Evolutionary conservation across 2,113 vertebrate genomes (phyloP).

Genomic region (Bungarus multicinctus): DNA sequence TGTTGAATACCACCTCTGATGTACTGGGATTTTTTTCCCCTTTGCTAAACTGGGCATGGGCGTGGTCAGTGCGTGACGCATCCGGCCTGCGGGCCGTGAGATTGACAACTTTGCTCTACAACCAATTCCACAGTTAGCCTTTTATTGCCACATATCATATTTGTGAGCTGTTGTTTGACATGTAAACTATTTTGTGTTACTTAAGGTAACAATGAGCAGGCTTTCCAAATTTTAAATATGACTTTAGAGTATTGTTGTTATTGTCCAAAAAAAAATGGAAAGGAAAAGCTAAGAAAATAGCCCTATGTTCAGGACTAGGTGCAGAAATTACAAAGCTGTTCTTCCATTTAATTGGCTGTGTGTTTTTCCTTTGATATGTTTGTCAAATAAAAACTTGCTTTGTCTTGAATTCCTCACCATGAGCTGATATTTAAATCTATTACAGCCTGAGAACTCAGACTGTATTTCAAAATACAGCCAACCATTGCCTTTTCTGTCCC

Average conservation of each 20-base stretch:
- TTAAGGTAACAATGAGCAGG: not conserved
- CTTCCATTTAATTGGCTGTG: not conserved
- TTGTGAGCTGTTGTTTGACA: not conserved
- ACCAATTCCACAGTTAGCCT: not conserved
- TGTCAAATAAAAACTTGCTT: not conserved
- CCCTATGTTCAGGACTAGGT: not conserved
- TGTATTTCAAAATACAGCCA: not conserved
- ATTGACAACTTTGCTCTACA: no score
- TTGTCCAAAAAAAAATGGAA: not conserved
- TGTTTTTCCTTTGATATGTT: not conserved
- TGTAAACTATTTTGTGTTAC: not conserved
- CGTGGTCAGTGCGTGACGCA: no score
- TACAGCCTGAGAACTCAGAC: not conserved
- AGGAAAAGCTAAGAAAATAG: not conserved
- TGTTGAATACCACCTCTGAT: no score
- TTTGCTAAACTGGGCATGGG: no score
- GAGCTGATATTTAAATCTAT: not conserved
- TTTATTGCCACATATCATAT: not conserved
- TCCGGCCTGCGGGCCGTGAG: no score
- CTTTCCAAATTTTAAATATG: not conserved
- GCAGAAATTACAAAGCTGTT: not conserved
- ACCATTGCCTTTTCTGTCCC: not conserved
- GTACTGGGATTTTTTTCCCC: no score
- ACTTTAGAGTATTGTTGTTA: not conserved
- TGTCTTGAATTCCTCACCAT: not conserved